Evolutionary conservation across 2,888 invertebrate species (phyloP), one percentile per base, ranked within the genome.

Genomic region (Conops quadrifasciatus): DNA sequence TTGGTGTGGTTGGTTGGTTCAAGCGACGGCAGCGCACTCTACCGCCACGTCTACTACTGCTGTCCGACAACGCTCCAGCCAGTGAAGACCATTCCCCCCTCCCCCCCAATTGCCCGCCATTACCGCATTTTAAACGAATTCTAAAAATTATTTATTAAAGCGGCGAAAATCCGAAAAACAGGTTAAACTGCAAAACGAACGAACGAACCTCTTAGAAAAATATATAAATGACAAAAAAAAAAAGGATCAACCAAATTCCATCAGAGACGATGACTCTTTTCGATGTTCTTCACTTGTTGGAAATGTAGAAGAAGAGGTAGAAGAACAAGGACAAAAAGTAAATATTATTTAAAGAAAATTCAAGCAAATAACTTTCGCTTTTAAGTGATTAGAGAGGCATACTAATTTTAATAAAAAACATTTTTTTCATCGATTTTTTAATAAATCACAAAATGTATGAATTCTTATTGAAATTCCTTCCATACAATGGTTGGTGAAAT

Each of bases 111-210:
- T 45, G 21, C 21, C 19, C n/a, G 58, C 21, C 26, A 5, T 21
- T 28, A 16, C 30, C 16, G 36, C 68, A 51, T 53, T 59, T 60
- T 67, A 59, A 67, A 62, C 78, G 79, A 80, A 80, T 81, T 82
- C 82, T 81, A 82, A 83, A 83, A 83, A 83, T 83, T 83, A 83
- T 83, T 83, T 83, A 83, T 83, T 83, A 83, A 81, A 80, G 81
- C 79, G 80, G 80, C 78, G 79, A 78, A 81, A 79, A 80, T 81
- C 80, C 79, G 79, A 67, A 78, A 83, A 83, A 83, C 83, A 83
- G 83, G 83, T 83, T 83, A 82, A 82, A 82, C 69, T 68, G 45
- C 66, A 59, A 59, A 43, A 59, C 5, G 36, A 36, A 36, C 36
- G 36, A 36, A 36, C 36, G 21, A n/a, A 65, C 26, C 30, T 19